Evolutionary conservation across 2,888 invertebrate species (phyloP).

Genomic region (Apotomis turbidana): DNA sequence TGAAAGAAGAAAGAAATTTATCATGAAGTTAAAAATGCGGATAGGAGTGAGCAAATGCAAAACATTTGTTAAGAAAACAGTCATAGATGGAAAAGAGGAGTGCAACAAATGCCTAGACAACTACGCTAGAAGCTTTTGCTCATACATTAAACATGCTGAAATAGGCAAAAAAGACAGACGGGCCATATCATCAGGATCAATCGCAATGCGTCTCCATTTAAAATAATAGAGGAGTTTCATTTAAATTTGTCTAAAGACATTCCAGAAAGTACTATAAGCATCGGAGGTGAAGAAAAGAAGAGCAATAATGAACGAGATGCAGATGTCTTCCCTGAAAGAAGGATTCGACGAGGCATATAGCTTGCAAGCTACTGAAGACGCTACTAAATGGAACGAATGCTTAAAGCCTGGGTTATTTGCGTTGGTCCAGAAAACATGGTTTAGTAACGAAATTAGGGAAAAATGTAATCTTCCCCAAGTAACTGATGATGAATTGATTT

Average conservation of each 20-base stretch:
- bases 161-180: conserved; percentile 20
- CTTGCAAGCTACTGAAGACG: conserved; percentile 22
- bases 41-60: no score
- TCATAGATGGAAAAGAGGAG: not conserved
- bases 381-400: conserved; percentile 29
- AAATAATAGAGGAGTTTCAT: conserved; percentile 12
- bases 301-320: not conserved
- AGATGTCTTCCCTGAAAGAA: conserved; percentile 22
- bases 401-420: no score
- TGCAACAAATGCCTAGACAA: not conserved
- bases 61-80: not conserved
- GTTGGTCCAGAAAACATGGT: no score
- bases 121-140: conserved; percentile 19
- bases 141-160: conserved; percentile 23
- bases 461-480: no score
- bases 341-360: not conserved
- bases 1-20: no score
- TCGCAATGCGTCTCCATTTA: not conserved
- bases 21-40: no score
- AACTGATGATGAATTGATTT: no score
- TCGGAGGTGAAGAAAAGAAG: not conserved
- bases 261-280: not conserved
- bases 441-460: no score
- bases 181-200: conserved; percentile 20
- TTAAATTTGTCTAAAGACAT: not conserved